Evolutionary conservation across 2,888 invertebrate genomes (phyloP), one percentile per base, ranked within the genome.

Genomic region (Tetheella fluctuosa): DNA sequence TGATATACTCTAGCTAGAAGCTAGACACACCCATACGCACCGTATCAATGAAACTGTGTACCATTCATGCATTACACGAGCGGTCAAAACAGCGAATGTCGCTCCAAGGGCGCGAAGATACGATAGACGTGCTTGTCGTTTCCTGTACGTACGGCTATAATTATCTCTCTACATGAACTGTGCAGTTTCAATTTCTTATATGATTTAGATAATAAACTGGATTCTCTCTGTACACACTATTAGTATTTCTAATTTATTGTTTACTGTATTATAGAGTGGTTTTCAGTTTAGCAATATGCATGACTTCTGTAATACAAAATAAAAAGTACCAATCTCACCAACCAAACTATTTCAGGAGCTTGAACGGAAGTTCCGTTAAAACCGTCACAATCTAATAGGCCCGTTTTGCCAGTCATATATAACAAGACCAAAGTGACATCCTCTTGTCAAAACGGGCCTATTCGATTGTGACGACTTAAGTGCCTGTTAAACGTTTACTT

Each of bases 21-120:
- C n/a, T 69, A 71, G 78, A 74, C 84, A 83, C 86, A 82, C 85
- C 84, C 79, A 79, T 81, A 72, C 68, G 34, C 76, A 65, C 73
- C 63, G 71, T 78, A 84, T 88, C 81, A 85, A 85, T 85, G 84
- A 81, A 80, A 76, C 73, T 77, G 80, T 73, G 81, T 76, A 71
- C 81, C 90, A 90, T 91, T 91, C 90, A 91, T 88, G 80, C 81
- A 75, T 74, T 72, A 74, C 70, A 69, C 69, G 82, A 67, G 84
- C 81, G 80, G 77, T 76, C 80, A 83, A 81, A 77, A 80, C 73
- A 62, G 64, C 88, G 80, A 81, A 70, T 67, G 78, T 73, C 65
- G 60, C 63, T 54, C 68, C 85, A 86, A 85, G 86, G 85, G 85
- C 86, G 69, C 70, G 68, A 68, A 73, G 71, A 70, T 82, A 84